Conservation (phyloP, 2,113 vertebrate genomes). For the Chloropsis cyanopogon region DNA sequence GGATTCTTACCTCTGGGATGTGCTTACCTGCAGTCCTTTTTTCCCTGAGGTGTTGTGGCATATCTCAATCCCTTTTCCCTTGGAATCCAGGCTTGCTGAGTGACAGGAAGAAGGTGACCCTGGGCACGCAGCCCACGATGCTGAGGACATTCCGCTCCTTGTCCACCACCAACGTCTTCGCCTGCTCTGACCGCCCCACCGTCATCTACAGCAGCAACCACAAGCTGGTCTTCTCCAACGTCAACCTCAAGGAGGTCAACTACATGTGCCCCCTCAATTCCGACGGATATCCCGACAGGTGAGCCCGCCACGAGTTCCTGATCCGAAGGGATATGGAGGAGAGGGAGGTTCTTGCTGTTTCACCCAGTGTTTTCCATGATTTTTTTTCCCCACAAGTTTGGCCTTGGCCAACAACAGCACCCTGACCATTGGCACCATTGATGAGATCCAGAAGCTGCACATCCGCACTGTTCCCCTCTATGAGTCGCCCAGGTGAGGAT, state of each 20-base stretch:
- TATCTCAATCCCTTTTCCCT: neutral
- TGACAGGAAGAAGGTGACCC: conserved; percentile 96
- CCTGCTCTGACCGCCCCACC: conserved; percentile 96
- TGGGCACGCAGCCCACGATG: conserved; percentile 96
- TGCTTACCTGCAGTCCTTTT: fast-evolving
- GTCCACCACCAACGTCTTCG: conserved; percentile 97
- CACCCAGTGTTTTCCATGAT: neutral
- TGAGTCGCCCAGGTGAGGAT: conserved; percentile 90
- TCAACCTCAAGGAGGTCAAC: conserved; percentile 99
- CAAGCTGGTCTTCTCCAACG: conserved; percentile 98
- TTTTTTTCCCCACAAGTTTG: conserved; percentile 72
- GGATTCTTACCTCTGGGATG: fast-evolving
- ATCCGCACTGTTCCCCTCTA: conserved; percentile 96
- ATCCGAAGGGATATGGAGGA: neutral
- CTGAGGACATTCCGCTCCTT: conserved; percentile 94
- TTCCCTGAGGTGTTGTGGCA: neutral
- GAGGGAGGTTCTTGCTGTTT: neutral
- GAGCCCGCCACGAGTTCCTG: neutral
- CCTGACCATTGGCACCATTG: conserved; percentile 95
- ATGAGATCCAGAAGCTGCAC: conserved; percentile 98
- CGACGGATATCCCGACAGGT: conserved; percentile 97
- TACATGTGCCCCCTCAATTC: conserved; percentile 99
- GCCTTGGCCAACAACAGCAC: conserved; percentile 98
- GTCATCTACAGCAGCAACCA: conserved; percentile 99
- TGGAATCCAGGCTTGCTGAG: conserved; percentile 81